Evolutionary conservation across 2,888 invertebrate species (phyloP).

Genomic region (Hecatera dysodea): DNA sequence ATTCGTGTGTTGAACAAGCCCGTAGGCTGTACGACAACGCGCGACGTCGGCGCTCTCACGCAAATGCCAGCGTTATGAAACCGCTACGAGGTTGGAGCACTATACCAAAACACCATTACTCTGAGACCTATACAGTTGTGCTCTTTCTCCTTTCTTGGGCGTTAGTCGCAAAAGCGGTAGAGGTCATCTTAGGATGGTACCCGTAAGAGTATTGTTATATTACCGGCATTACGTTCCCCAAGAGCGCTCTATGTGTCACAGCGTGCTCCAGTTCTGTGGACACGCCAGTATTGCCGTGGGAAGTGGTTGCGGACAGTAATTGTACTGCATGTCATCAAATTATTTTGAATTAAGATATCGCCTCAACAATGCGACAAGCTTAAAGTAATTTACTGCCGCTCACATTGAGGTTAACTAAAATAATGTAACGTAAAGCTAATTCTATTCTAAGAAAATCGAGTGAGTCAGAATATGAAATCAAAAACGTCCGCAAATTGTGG

Average conservation of each 20-base stretch:
- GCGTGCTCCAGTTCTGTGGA: conserved; percentile 82
- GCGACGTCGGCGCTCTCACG: conserved; percentile 77
- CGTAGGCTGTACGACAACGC: conserved; percentile 75
- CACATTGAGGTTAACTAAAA: conserved; percentile 47
- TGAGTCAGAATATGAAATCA: conserved; percentile 52
- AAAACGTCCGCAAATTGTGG: conserved; percentile 48
- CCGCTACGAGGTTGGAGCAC: conserved; percentile 72
- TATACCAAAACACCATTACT: conserved; percentile 69
- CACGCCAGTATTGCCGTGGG: conserved; percentile 80
- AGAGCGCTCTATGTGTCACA: conserved; percentile 83
- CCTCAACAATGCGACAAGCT: conserved; percentile 65
- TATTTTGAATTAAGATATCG: conserved; percentile 66
- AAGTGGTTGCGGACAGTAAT: conserved; percentile 82
- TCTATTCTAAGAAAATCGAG: conserved; percentile 49
- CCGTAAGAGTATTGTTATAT: conserved; percentile 75
- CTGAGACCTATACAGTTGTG: conserved; percentile 68
- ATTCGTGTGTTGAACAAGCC: conserved; percentile 71
- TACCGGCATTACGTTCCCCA: conserved; percentile 78
- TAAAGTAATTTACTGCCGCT: conserved; percentile 60
- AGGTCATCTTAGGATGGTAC: conserved; percentile 73
- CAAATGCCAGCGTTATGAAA: conserved; percentile 84
- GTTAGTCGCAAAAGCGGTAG: conserved; percentile 59
- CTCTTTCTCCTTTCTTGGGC: conserved; percentile 51
- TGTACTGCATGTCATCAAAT: conserved; percentile 65
- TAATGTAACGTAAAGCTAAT: conserved; percentile 47